Evolutionary conservation across 2,888 invertebrate species (phyloP), one percentile per base, ranked within the genome.

Genomic region (Urechis unicinctus): DNA sequence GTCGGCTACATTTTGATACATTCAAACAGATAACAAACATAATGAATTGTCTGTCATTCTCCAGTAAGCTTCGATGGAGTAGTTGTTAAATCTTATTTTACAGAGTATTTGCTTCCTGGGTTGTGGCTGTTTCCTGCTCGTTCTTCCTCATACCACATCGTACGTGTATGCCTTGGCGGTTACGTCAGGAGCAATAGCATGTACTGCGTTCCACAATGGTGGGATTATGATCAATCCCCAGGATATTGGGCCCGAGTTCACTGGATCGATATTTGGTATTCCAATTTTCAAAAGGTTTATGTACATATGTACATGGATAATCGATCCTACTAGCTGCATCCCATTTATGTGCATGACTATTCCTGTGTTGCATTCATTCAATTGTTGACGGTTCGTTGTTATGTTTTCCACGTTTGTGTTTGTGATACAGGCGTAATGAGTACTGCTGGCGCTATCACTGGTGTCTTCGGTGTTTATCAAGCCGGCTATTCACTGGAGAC

Each of bases 221-320:
- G 86, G 86, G 17, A 85, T 87, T 9, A 83, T 85, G 3, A 85
- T 86, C 22, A 87, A 87, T 76, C 86, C 86, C 1, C 85, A 86
- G 64, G 87, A 87, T 68, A 81, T 87, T 59, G 86, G 86, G 1
- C 87, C 87, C 0, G 81, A 83, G 60, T 84, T 86, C 75, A 84
- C 87, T 2, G 87, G 87, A 29, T 85, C 85, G 62, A 86, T 86
- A 51, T 87, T 86, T 72, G 78, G 78, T 75, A 62, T 63, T 70
- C 61, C 36, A 13, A 13, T 36, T 36, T 36, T 17, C n/a, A n/a
- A n/a, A n/a, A n/a, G n/a, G n/a, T n/a, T n/a, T n/a, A n/a, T n/a
- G n/a, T n/a, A n/a, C n/a, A n/a, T n/a, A n/a, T n/a, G n/a, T n/a
- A n/a, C n/a, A n/a, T n/a, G n/a, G n/a, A n/a, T n/a, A n/a, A n/a